These are phyloP conservation scores for Iphiclides podalirius DNA, from an alignment of 2,888 invertebrate genomes.

Conservation along the genomic window DNA sequence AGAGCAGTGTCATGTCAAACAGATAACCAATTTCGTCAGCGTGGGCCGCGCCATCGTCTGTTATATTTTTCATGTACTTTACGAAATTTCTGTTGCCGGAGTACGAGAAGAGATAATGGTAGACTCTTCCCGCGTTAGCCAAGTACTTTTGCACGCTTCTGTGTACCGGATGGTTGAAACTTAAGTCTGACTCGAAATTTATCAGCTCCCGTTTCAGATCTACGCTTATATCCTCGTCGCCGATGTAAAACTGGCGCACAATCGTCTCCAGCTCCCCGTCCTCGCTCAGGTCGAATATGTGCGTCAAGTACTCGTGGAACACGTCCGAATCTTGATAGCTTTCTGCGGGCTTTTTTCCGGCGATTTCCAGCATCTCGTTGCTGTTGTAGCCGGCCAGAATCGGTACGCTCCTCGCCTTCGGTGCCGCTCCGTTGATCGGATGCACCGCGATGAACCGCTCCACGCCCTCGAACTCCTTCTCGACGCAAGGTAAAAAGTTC, in stretches of 20 bases:
- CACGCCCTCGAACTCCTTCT: constrained; percentile 37
- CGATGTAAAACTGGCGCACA: constrained; percentile 46
- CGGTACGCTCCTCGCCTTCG: constrained; percentile 33
- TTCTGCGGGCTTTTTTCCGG: background rate
- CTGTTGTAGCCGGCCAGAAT: constrained; percentile 42
- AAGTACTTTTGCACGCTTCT: constrained; percentile 37
- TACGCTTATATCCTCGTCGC: constrained; percentile 38
- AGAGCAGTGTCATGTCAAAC: constrained; percentile 37
- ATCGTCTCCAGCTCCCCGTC: constrained; percentile 32
- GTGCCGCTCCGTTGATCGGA: constrained; percentile 34
- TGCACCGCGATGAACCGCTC: constrained; percentile 40
- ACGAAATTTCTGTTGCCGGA: constrained; percentile 39
- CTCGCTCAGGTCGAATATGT: constrained; percentile 21
- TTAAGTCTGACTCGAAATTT: constrained; percentile 49
- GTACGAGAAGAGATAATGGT: constrained; percentile 53
- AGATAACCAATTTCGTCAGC: constrained; percentile 52
- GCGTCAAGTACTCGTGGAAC: background rate
- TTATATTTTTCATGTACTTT: constrained; percentile 32
- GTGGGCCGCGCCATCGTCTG: constrained; percentile 40
- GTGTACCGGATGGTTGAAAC: constrained; percentile 43
- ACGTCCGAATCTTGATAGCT: constrained; percentile 31
- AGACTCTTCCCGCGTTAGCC: constrained; percentile 36
- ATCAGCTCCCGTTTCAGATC: constrained; percentile 33
- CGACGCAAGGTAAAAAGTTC: constrained; percentile 42
- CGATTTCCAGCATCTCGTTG: constrained; percentile 30